A percentile compares a stretch with the other conserved stretches of the same genome.
Conservation (phyloP, 2,113 vertebrate genomes). For the Stomatorhinus ivindoensis region DNA sequence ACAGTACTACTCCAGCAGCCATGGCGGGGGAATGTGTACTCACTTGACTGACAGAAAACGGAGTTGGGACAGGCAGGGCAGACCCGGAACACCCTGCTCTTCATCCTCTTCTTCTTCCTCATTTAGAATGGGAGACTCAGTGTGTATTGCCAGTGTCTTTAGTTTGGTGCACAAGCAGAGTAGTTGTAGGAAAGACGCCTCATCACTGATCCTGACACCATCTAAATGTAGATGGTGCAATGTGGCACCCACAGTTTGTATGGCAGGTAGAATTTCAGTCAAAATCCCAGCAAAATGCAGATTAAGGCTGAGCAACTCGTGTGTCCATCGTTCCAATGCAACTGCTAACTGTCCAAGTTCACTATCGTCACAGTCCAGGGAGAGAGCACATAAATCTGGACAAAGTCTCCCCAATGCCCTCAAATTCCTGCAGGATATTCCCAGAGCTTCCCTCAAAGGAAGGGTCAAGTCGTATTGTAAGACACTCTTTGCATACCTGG, state of each 20-base stretch:
- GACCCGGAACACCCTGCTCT: conserved; percentile 19
- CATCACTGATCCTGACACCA: conserved; percentile 47
- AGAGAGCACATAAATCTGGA: conserved; percentile 46
- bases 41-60: conserved; percentile 52
- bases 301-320: conserved; percentile 46
- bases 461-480: conserved; percentile 34
- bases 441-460: conserved; percentile 42
- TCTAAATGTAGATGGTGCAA: conserved; percentile 54
- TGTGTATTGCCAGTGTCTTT: conserved; percentile 44
- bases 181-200: conserved; percentile 40
- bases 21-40: conserved; percentile 18
- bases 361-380: conserved; percentile 34
- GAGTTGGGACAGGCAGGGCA: conserved; percentile 49
- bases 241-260: conserved; percentile 41
- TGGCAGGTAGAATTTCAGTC: conserved; percentile 38
- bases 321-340: conserved; percentile 43
- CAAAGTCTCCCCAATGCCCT: conserved; percentile 44
- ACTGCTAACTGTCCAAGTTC: conserved; percentile 31
- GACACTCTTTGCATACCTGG: neutral
- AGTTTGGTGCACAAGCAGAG: conserved; percentile 52
- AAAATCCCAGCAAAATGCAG: conserved; percentile 43
- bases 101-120: conserved; percentile 23
- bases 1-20: neutral
- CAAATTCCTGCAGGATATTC: conserved; percentile 41
- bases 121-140: conserved; percentile 36